Conservation (phyloP, 2,113 vertebrate species). For the Podilymbus podiceps region DNA sequence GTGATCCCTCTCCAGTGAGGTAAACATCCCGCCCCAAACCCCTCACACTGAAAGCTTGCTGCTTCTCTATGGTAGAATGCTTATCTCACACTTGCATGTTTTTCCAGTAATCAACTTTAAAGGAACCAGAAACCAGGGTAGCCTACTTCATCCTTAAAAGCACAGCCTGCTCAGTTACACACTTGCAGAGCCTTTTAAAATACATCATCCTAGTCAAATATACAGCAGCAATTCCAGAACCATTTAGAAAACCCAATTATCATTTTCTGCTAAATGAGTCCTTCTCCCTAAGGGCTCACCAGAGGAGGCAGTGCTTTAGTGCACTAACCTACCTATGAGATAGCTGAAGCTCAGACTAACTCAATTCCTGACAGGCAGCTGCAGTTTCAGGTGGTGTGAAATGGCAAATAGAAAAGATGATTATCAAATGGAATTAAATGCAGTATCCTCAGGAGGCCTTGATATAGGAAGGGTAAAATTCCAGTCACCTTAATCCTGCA, state of each 20-base stretch:
- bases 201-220: neutral
- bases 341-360: slow-evolving; percentile 5
- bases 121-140: neutral
- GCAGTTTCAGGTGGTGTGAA: slow-evolving; percentile 52
- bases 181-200: neutral
- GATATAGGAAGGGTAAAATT: slow-evolving; percentile 18
- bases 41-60: neutral
- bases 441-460: slow-evolving; percentile 8
- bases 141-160: neutral
- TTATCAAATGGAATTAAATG: slow-evolving; percentile 44
- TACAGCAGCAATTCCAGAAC: neutral
- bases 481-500: slow-evolving; percentile 16
- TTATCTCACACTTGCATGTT: neutral
- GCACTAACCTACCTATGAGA: neutral
- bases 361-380: slow-evolving; percentile 52
- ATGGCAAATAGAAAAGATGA: slow-evolving; percentile 30
- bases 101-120: neutral
- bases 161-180: neutral
- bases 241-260: slow-evolving; percentile 21
- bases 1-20: neutral
- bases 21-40: neutral
- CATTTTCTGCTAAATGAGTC: slow-evolving; percentile 46
- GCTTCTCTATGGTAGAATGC: neutral
- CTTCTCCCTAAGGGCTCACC: slow-evolving; percentile 7
- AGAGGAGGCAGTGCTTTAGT: neutral